Percentiles rank a stretch among this genome's conserved stretches.
These are phyloP conservation scores for Epizoanthus fatuus DNA, from an alignment of 92 coral and sea anemone genomes.

Conservation along the genomic window DNA sequence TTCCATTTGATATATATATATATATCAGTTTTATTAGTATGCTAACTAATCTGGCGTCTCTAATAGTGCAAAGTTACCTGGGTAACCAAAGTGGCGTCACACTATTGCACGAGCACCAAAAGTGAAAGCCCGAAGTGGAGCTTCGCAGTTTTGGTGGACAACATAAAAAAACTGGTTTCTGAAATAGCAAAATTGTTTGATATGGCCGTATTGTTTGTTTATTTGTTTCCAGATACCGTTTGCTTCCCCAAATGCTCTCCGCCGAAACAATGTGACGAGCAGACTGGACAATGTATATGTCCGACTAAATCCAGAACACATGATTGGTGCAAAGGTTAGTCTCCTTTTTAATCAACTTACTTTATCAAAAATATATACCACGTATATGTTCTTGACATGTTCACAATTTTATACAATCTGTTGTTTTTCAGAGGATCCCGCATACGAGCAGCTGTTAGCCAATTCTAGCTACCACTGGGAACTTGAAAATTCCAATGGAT, in stretches of 20 bases:
- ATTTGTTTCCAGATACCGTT: constrained; percentile 3
- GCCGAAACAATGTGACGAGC: not conserved
- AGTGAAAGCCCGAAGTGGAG: no score
- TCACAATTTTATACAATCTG: not conserved
- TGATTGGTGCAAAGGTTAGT: not conserved
- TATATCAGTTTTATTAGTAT: no score
- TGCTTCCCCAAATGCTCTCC: constrained; percentile 3
- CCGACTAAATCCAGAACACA: not conserved
- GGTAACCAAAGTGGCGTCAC: no score
- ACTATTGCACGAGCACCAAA: no score
- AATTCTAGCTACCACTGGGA: constrained; percentile 3
- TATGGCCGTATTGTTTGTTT: not conserved
- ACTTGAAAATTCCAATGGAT: not conserved
- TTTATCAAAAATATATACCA: not conserved
- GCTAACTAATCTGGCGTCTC: no score
- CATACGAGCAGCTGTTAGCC: not conserved
- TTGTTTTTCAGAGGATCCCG: constrained; percentile 1
- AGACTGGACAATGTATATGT: not conserved
- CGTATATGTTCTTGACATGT: not conserved
- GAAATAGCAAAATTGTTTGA: no score
- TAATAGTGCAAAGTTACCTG: no score
- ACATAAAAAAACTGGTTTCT: no score
- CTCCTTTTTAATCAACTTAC: constrained; percentile 37
- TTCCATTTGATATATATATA: no score
- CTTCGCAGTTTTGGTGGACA: no score